phyloP scores from a whole-genome alignment of 2,888 invertebrate species.

The Plagodis dolabraria region DNA sequence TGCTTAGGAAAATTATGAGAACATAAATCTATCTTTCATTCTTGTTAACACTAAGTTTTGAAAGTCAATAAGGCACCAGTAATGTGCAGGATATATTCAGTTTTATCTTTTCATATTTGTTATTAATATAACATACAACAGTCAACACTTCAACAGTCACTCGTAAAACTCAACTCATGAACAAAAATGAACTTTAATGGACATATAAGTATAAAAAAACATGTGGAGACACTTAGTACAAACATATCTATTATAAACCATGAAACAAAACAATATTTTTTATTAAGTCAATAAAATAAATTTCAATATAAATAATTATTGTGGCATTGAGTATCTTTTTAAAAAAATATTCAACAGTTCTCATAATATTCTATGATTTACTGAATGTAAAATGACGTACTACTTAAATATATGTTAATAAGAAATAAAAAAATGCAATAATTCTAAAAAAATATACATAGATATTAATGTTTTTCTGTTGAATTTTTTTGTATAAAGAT shows the following conservation, averaged over 20 bases:
- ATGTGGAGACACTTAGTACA: slow-evolving; percentile 73
- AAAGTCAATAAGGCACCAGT: slow-evolving; percentile 77
- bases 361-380: too few species aligned
- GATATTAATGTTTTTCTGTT: background rate
- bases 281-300: slow-evolving; percentile 45
- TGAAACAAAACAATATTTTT: slow-evolving; percentile 54
- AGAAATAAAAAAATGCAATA: too few species aligned
- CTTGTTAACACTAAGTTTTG: slow-evolving; percentile 55
- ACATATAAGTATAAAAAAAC: slow-evolving; percentile 62
- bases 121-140: slow-evolving; percentile 61
- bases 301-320: background rate
- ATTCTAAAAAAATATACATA: too few species aligned
- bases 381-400: too few species aligned
- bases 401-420: too few species aligned
- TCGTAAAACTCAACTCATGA: slow-evolving; percentile 51
- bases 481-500: slow-evolving; percentile 19
- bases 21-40: background rate
- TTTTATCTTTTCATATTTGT: slow-evolving; percentile 67
- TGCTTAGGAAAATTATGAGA: slow-evolving; percentile 40
- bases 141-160: slow-evolving; percentile 43
- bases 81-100: slow-evolving; percentile 66
- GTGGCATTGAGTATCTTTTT: too few species aligned
- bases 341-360: too few species aligned
- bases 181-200: slow-evolving; percentile 57
- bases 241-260: slow-evolving; percentile 59